Percentiles rank a stretch among this genome's conserved stretches.
Evolutionary conservation across 2,113 vertebrate species (phyloP).

Genomic region (Ploceus nigricollis): DNA sequence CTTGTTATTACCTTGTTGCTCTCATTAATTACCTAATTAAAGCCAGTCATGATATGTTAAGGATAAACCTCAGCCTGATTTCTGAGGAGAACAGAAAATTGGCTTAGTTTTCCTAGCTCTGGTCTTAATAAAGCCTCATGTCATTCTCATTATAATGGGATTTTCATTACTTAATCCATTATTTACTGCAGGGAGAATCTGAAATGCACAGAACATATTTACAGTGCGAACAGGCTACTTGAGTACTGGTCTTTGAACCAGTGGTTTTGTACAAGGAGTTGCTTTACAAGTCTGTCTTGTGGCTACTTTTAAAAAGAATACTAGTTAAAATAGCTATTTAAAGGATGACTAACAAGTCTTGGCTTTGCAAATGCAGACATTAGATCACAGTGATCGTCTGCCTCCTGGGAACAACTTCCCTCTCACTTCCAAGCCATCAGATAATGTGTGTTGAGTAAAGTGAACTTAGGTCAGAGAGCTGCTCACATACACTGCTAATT

Average conservation of each 20-base stretch:
- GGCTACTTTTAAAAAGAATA: conserved; percentile 1
- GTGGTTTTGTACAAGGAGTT: background rate
- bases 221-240: background rate
- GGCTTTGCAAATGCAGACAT: conserved; percentile 43
- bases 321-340: background rate
- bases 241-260: background rate
- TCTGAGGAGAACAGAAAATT: conserved; percentile 9
- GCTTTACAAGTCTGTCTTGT: background rate
- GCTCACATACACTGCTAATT: background rate
- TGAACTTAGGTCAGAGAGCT: background rate
- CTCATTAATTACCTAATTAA: conserved; percentile 25
- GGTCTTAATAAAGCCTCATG: conserved; percentile 1
- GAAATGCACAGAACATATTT: background rate
- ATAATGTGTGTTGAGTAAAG: conserved; percentile 1
- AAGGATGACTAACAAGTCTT: conserved; percentile 26
- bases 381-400: conserved; percentile 43
- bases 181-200: conserved; percentile 9
- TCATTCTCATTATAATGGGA: background rate
- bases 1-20: background rate
- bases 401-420: background rate
- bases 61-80: background rate
- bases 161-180: conserved; percentile 25
- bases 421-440: conserved; percentile 4
- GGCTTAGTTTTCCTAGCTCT: background rate
- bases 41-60: background rate